These are phyloP conservation scores for Spea hammondii DNA, from an alignment of 2,797 vertebrate species.

Conservation along the genomic window DNA sequence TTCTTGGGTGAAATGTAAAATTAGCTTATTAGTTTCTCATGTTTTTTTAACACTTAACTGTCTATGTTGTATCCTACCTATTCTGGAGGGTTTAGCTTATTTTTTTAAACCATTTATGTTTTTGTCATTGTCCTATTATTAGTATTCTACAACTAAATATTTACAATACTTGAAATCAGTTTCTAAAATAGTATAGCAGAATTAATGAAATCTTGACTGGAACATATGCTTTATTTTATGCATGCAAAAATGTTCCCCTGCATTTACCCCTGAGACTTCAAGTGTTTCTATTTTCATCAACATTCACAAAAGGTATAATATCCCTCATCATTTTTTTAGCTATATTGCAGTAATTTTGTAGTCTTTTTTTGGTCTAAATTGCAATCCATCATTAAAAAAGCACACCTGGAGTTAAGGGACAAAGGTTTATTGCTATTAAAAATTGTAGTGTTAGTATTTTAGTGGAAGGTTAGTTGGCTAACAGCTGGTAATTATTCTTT, in stretches of 20 bases:
- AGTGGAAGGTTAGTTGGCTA: constrained; percentile 38
- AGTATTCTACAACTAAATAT: neutral
- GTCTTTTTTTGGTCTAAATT: constrained; percentile 15
- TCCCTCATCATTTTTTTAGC: constrained; percentile 24
- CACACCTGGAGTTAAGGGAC: constrained; percentile 48
- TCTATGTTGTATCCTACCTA: constrained; percentile 25
- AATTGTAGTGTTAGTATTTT: constrained; percentile 40
- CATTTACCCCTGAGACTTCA: constrained; percentile 7
- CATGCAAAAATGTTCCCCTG: neutral
- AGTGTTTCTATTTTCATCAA: constrained; percentile 27
- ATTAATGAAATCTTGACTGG: neutral
- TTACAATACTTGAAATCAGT: neutral
- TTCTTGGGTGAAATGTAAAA: constrained; percentile 38
- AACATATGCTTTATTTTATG: constrained; percentile 15
- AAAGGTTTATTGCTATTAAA: constrained; percentile 44
- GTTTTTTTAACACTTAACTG: constrained; percentile 19
- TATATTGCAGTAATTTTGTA: constrained; percentile 27
- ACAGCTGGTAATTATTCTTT: constrained; percentile 52
- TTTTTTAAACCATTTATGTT: too few relatives aligned
- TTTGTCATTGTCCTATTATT: neutral
- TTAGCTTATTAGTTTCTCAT: constrained; percentile 22
- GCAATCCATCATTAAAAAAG: constrained; percentile 43
- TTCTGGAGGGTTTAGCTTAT: neutral
- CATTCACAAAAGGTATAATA: constrained; percentile 6
- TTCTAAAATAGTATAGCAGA: neutral